Evolutionary conservation across 2,797 vertebrate genomes (phyloP).

Genomic region (Leuciscus waleckii): DNA sequence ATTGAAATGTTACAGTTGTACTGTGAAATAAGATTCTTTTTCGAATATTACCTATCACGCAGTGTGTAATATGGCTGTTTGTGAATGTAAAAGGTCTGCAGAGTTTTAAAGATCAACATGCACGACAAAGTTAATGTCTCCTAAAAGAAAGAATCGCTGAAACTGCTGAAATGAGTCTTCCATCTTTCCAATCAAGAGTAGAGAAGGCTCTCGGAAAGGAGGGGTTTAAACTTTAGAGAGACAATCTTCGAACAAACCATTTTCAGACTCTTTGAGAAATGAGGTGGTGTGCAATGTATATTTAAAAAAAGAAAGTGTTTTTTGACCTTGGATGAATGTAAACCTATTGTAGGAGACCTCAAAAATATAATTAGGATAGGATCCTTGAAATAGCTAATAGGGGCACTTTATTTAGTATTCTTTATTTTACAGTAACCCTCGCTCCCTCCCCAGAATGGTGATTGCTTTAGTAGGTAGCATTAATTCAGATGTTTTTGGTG

Average conservation of each 20-base stretch:
- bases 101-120: neutral
- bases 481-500: neutral
- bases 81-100: neutral
- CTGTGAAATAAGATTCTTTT: neutral
- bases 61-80: no score
- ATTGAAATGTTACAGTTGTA: no score
- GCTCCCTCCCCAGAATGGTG: neutral
- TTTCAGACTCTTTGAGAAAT: neutral
- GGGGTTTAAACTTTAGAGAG: neutral
- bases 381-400: neutral
- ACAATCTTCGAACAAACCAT: neutral
- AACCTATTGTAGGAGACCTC: no score
- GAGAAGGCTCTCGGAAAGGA: neutral
- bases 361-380: neutral
- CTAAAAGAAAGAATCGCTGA: no score
- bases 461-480: neutral
- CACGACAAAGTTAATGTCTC: neutral
- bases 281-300: neutral
- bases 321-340: neutral
- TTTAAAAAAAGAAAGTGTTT: no score
- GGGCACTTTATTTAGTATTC: neutral
- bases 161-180: neutral
- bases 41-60: no score
- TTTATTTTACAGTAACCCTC: no score
- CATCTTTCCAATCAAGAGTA: neutral